Conservation (phyloP, 2,113 vertebrate species). For the Argyrosomus japonicus region DNA sequence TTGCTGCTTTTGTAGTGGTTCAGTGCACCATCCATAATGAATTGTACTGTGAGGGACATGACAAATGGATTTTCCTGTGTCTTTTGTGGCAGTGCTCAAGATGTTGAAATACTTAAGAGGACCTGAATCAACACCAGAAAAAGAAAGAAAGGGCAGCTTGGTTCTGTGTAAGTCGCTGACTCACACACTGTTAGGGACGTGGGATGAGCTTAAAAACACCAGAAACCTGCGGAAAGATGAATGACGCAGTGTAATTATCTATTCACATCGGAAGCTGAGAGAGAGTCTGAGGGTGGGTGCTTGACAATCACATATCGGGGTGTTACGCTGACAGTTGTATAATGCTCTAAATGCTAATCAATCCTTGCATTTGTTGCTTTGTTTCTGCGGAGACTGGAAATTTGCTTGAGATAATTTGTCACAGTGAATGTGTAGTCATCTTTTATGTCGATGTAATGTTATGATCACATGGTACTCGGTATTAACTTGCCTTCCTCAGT, state of each 20-base stretch:
- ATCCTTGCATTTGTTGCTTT: constrained; percentile 48
- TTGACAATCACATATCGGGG: constrained; percentile 54
- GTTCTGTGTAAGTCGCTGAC: constrained; percentile 46
- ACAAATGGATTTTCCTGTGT: constrained; percentile 75
- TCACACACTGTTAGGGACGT: constrained; percentile 46
- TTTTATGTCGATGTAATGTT: neutral
- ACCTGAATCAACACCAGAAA: constrained; percentile 48
- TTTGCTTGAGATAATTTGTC: constrained; percentile 45
- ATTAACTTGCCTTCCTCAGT: neutral
- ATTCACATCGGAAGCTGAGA: constrained; percentile 59
- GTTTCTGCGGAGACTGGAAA: constrained; percentile 21
- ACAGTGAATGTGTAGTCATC: constrained; percentile 34
- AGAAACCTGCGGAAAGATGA: constrained; percentile 54
- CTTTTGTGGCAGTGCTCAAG: constrained; percentile 71
- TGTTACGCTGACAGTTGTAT: constrained; percentile 65
- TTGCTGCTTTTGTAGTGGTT: constrained; percentile 80
- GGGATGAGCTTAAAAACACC: constrained; percentile 59
- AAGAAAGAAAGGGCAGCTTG: constrained; percentile 46
- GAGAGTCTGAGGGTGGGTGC: constrained; percentile 61
- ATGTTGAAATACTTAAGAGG: constrained; percentile 74
- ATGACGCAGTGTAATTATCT: constrained; percentile 68
- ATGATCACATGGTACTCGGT: neutral
- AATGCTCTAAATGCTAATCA: constrained; percentile 70
- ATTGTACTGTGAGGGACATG: constrained; percentile 72
- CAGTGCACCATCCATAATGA: constrained; percentile 83